Conservation (phyloP, 2,888 invertebrate species). For the Geotrupes spiniger region DNA sequence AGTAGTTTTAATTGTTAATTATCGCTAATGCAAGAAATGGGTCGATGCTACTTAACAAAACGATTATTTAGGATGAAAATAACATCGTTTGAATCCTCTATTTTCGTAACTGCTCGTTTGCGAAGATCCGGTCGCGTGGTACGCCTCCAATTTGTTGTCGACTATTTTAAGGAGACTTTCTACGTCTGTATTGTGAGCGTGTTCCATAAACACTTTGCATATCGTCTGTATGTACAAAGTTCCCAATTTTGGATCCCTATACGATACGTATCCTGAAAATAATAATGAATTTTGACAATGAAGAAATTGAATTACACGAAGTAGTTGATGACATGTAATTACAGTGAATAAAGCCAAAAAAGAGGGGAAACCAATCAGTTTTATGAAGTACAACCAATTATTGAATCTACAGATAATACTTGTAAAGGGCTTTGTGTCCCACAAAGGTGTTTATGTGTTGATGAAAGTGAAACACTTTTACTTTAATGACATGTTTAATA, state of each 20-base stretch:
- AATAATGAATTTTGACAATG: background rate
- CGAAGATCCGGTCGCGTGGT: constrained; percentile 35
- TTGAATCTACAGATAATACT: too few relatives aligned
- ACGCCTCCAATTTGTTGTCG: constrained; percentile 49
- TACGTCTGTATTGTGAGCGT: constrained; percentile 62
- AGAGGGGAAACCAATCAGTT: too few relatives aligned
- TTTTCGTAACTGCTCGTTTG: constrained; percentile 65
- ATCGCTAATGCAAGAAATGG: too few relatives aligned
- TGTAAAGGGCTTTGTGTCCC: too few relatives aligned
- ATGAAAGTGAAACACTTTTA: too few relatives aligned
- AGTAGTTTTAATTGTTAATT: too few relatives aligned
- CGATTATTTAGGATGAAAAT: constrained; percentile 37
- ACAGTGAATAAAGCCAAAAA: too few relatives aligned
- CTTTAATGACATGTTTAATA: too few relatives aligned
- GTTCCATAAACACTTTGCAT: constrained; percentile 62
- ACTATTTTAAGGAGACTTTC: constrained; percentile 66
- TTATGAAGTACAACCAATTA: too few relatives aligned
- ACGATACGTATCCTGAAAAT: constrained; percentile 56
- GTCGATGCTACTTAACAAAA: too few relatives aligned
- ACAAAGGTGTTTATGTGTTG: too few relatives aligned
- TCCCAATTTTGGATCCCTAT: constrained; percentile 58
- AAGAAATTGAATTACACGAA: constrained; percentile 6
- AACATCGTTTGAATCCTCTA: constrained; percentile 64
- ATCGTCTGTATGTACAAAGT: constrained; percentile 72
- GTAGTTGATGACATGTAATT: too few relatives aligned